phyloP scores from a whole-genome alignment of 64 coral and sea anemone species.

The Pocillopora damicornis region DNA sequence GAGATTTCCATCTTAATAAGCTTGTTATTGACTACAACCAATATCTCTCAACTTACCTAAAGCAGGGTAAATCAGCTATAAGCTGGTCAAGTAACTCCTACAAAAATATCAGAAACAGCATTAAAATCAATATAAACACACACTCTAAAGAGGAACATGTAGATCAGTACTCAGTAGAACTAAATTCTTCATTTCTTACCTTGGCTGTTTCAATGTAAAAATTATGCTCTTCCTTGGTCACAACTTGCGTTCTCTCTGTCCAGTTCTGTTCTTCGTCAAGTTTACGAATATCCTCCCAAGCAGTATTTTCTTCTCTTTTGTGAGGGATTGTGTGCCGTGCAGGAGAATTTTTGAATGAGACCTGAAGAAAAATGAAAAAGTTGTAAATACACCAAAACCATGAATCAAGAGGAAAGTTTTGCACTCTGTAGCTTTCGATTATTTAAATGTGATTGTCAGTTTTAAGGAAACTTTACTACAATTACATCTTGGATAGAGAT shows the following conservation, averaged over 20 bases:
- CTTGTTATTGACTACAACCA: neutral
- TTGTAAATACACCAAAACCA: neutral
- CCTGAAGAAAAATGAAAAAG: slow-evolving; percentile 8
- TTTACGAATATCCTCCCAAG: slow-evolving; percentile 86
- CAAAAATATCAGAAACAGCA: neutral
- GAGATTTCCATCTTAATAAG: too few relatives aligned
- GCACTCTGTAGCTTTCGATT: too few relatives aligned
- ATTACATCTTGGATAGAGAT: too few relatives aligned
- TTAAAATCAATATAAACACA: too few relatives aligned
- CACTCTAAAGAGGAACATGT: too few relatives aligned
- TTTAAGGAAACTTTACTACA: too few relatives aligned
- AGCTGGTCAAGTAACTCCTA: slow-evolving; percentile 77
- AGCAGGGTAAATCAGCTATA: slow-evolving; percentile 61
- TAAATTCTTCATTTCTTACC: slow-evolving; percentile 24
- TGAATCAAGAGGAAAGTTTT: too few relatives aligned
- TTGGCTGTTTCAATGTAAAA: slow-evolving; percentile 66
- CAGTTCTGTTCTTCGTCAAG: slow-evolving; percentile 97
- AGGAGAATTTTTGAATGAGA: slow-evolving; percentile 87
- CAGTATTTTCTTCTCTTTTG: slow-evolving; percentile 34
- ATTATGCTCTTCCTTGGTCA: slow-evolving; percentile 86
- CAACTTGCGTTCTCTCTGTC: slow-evolving; percentile 91
- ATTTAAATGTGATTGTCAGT: too few relatives aligned
- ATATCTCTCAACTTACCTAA: slow-evolving; percentile 41
- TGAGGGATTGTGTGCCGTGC: slow-evolving; percentile 45
- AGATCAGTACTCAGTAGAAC: too few relatives aligned